Evolutionary conservation across 23 tunicate species (phyloP), one percentile per base, ranked within the genome.

Genomic region (Phallusia fumigata): DNA sequence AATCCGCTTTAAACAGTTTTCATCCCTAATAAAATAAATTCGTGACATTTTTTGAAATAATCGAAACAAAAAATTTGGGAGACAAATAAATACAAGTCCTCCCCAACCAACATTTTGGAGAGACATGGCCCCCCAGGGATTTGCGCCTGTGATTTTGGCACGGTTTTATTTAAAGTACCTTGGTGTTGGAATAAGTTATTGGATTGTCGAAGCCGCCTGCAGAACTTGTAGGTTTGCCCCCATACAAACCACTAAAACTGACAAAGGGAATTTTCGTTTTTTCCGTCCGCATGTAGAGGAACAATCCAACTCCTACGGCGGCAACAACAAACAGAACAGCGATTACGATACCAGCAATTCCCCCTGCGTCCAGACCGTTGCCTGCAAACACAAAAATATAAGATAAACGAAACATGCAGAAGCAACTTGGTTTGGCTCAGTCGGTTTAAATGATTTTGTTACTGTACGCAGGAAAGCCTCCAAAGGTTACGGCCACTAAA

Each of bases 311-410:
- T 24, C 89, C 95, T 3, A 36, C 79, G 0, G 86, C 95, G 18
- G 64, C 83, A 32, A 86, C 81, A 31, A 90, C 53, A 73, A 90
- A 90, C 30, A 90, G 52, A 16, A 90, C 95, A 44, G 95, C 83
- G 28, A 90, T 86, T 1, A 90, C 76, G 30, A 90, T 90, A 19
- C 95, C 95, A 18, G 89, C 95, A 36, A 90, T 90, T 12, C 86
- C 95, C 12, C 95, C 95, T 3, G 86, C 95, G 53, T 80, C 86
- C 76, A 90, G 34, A 19, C 95, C 95, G 32, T 73, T 53, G 28
- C 75, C 90, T 80, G 40, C 24, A 72, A 72, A 80, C 53, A 77
- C 35, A 34, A 13, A 51, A 51, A 13, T 51, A 13, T 51, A 13
- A 15, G 58, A 51, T 51, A n/a, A n/a, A n/a, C n/a, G n/a, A n/a